Base-by-base conservation (phyloP, 2,797 vertebrate genomes). In the Telmatherina bonti region DNA sequence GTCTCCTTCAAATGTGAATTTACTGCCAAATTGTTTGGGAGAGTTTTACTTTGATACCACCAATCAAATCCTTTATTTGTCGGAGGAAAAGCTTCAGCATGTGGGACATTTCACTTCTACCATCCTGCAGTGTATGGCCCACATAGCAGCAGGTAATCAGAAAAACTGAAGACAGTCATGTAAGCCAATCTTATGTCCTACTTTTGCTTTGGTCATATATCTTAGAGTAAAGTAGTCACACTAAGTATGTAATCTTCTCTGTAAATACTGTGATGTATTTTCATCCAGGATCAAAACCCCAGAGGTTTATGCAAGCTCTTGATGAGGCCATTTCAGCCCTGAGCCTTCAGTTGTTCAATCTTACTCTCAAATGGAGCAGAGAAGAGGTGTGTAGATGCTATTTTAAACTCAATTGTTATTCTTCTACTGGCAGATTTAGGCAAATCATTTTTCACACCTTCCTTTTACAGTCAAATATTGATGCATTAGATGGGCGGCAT, bases 21-120 rank as follows among this genome's bases (percentile, higher is more conserved):
- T 88, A 64, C 69, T 92, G 80, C 69, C 85, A 27, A 88, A 89
- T 65, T 93, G 92, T 86, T 84, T 81, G 3, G 76, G 79, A 63
- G 92, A 95, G 72, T 95, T 91, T 81, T 94, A 95, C 89, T 96
- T 95, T 45, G 96, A 96, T 70, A 57, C 74, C 1, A 52, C 74
- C 81, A 96, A 95, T 91, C 93, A 93, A 82, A 93, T 95, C 80
- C 90, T 96, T 70, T 96, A 95, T 80, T 81, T 96, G 59, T 89
- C 83, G 3, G 91, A 93, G 76, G 67, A 84, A 35, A 91, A 81
- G 73, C 91, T 96, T 74, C 89, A 95, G 66, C 92, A 95, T 15
- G 93, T 85, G 18, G 96, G 96, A 5, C 88, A 92, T 54, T 95
- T 96, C 64, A 92, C 93, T 1, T 83, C 93, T 5, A 78, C 92